Base-by-base conservation (phyloP, 2,797 vertebrate species). In the Chromobotia macracanthus region DNA sequence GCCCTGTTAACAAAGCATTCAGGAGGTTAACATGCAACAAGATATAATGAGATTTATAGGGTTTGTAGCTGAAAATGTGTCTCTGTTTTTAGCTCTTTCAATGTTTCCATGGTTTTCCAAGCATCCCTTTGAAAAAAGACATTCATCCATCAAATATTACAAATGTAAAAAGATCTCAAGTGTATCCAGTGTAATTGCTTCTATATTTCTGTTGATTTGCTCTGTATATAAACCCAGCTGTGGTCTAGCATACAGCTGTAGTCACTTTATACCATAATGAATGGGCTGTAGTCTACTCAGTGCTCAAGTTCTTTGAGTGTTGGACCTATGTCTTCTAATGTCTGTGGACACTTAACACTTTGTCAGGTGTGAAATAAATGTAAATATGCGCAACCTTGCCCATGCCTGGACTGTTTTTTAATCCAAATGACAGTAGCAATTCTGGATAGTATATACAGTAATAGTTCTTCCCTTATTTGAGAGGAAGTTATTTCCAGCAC, bases 321-420 rank as follows among this genome's bases (percentile, higher is more conserved):
- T 90, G 86, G 89, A 91, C 80, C 89, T 88, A 80, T 86, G 86
- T 87, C 86, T 91, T 91, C 90, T 92, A 89, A 91, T 91, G 89
- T 93, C 82, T 91, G 92, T 93, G 89, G 91, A 93, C 91, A 91
- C 86, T 85, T 93, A 92, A 92, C 87, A 93, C 89, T 88, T 91
- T 93, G 92, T 94, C 87, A 75, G 77, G 90, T 89, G 88, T 86
- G 86, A 94, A 95, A 95, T 95, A 95, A 95, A 95, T 83, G 91
- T 94, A 87, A 90, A 93, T 90, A 90, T 88, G 89, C 60, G 83
- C 89, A 90, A 88, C 35, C 28, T 72, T 72, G n/a, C n/a, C 50
- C 9, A 8, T 25, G 23, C 23, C 74, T 79, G 53, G 51, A 38
- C 48, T 75, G 74, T 15, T 76, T 66, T 65, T 64, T 16, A 38